Conservation (phyloP, 2,888 invertebrate species). For the Neoscelio sp. region DNA sequence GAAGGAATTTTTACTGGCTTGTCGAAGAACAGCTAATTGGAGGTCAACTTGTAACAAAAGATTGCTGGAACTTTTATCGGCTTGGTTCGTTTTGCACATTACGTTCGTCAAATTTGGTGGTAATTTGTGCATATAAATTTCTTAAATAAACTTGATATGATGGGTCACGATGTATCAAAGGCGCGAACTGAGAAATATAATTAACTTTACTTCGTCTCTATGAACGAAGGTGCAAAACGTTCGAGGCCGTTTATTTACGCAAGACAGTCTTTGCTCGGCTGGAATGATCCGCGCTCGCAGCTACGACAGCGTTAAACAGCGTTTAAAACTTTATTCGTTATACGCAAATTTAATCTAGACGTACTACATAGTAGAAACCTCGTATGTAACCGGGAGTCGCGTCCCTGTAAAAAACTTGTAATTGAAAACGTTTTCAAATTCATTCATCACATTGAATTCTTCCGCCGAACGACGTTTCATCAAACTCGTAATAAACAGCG, state of each 20-base stretch:
- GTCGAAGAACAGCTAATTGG: neutral
- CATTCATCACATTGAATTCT: neutral
- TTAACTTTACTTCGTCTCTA: no score
- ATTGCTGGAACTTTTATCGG: conserved; percentile 36
- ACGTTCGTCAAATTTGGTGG: neutral
- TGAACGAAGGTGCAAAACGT: conserved; percentile 46
- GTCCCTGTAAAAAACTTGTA: conserved; percentile 66
- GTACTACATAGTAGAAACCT: conserved; percentile 79
- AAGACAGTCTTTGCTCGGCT: conserved; percentile 63
- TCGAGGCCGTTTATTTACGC: conserved; percentile 25
- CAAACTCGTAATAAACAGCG: conserved; percentile 41
- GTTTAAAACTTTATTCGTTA: conserved; percentile 75
- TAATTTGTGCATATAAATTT: conserved; percentile 33
- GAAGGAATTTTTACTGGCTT: neutral
- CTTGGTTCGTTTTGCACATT: conserved; percentile 46
- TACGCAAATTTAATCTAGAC: conserved; percentile 75
- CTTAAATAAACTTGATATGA: conserved; percentile 43
- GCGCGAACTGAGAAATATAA: conserved; percentile 19
- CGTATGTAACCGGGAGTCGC: conserved; percentile 60
- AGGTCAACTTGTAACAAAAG: conserved; percentile 16
- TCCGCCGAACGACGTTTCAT: conserved; percentile 2
- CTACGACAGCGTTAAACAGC: conserved; percentile 75
- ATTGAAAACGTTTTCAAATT: conserved; percentile 51
- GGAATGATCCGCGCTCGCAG: conserved; percentile 69
- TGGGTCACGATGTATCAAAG: conserved; percentile 26